Evolutionary conservation across 2,797 vertebrate genomes (phyloP), one percentile per base, ranked within the genome.

Genomic region (Ceyx erithaca): DNA sequence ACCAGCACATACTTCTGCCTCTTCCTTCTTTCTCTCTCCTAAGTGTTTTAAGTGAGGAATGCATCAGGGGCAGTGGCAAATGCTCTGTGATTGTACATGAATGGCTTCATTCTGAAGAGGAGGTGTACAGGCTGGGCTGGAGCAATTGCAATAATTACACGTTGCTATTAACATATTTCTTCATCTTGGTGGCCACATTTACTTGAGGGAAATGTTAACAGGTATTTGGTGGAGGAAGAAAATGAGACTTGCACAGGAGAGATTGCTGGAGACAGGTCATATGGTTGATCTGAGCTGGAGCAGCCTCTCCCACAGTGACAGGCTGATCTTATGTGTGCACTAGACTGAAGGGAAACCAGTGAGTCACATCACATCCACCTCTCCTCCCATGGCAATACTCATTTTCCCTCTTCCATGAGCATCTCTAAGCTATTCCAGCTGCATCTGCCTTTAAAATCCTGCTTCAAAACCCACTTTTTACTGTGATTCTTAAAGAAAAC

Each of bases 381-480:
- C 73, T 45, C 37, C 17, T 87, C 40, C 25, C 4, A 3, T 17
- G 35, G 40, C 25, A 80, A 33, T 69, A 28, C 19, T 79, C 1
- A 20, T 66, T 92, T 93, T 73, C n/a, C 63, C 7, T 67, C 37
- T 33, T 85, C 57, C 13, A 1, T n/a, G 64, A 67, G 12, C 10
- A 48, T 80, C 26, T 85, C 49, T 94, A 69, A 73, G 77, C 28
- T n/a, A 46, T 89, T 57, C 37, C 54, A 93, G 31, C 45, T 92
- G 57, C 1, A 0, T 54, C n/a, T 73, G 35, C 52, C 31, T 59
- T 90, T 85, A 41, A 90, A 77, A 48, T 89, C 23, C 59, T 28
- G 82, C 57, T 75, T 93, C 51, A 43, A 28, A 85, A 77, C 2
- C 0, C 62, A 57, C 45, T 73, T 70, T 69, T 85, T 70, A 37